Evolutionary conservation across 2,797 vertebrate genomes (phyloP).

Genomic region (Xenentodon cancila): DNA sequence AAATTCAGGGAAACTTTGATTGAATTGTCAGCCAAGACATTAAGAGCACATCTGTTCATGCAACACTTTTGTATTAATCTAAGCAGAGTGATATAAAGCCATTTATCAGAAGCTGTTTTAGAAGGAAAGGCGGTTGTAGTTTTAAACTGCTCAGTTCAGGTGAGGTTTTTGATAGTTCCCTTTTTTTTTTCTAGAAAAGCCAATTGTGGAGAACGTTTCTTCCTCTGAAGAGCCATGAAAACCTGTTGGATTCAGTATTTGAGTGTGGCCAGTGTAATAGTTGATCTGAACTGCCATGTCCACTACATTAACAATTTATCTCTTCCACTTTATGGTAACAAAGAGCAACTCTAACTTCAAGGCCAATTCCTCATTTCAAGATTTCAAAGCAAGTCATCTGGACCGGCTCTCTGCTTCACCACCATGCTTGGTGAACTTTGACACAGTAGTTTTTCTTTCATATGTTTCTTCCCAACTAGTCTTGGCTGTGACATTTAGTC

Average conservation of each 20-base stretch:
- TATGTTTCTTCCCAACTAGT: too few species aligned
- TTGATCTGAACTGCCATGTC: constrained; percentile 9
- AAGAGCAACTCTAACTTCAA: too few species aligned
- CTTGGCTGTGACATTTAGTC: too few species aligned
- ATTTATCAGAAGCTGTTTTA: not conserved
- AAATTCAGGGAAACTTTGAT: constrained; percentile 6
- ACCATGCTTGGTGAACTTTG: not conserved
- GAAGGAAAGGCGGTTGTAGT: not conserved
- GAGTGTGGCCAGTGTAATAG: not conserved
- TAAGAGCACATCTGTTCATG: not conserved
- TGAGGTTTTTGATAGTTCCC: too few species aligned
- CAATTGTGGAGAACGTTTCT: not conserved
- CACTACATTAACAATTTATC: not conserved
- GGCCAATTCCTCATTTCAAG: not conserved
- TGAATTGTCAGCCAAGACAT: not conserved
- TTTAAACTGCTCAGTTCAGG: too few species aligned
- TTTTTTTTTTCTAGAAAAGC: too few species aligned
- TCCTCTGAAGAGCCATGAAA: not conserved
- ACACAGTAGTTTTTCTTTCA: too few species aligned
- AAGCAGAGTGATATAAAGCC: not conserved
- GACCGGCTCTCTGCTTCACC: not conserved
- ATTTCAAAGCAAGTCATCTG: not conserved
- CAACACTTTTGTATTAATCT: constrained; percentile 1
- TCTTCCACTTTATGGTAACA: not conserved
- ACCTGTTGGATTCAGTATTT: not conserved